Conservation (phyloP, 2,797 vertebrate species). For the Spea hammondii region DNA sequence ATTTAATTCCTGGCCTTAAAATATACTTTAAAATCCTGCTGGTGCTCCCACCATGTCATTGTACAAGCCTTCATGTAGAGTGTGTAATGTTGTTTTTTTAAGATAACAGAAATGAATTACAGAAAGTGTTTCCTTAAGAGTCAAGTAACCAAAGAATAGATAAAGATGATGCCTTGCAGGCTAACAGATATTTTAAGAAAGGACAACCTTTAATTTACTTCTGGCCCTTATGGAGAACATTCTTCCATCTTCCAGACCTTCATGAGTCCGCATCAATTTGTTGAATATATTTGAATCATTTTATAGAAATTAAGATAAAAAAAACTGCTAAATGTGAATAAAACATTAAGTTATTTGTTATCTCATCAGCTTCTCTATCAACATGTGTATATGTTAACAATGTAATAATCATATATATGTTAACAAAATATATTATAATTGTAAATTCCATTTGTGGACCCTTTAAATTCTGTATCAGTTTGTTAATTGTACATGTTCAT, state of each 20-base stretch:
- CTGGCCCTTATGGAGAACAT: not conserved
- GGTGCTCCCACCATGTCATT: not conserved
- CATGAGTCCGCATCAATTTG: too few species aligned
- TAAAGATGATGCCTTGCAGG: conserved; percentile 8
- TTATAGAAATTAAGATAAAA: too few species aligned
- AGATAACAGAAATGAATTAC: conserved; percentile 15
- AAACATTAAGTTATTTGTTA: too few species aligned
- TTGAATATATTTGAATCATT: too few species aligned
- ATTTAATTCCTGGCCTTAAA: conserved; percentile 16
- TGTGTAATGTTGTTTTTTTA: conserved; percentile 26
- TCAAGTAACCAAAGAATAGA: conserved; percentile 12
- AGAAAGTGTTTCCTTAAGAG: conserved; percentile 16
- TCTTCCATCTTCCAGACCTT: not conserved
- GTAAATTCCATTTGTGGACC: too few species aligned
- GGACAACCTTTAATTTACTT: not conserved
- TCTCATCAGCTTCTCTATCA: too few species aligned
- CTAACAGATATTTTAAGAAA: conserved; percentile 11
- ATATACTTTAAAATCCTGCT: conserved; percentile 6
- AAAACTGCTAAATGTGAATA: too few species aligned
- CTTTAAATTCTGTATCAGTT: too few species aligned
- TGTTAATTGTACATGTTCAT: too few species aligned
- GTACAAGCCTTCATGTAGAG: conserved; percentile 18
- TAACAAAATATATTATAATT: too few species aligned
- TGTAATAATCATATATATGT: too few species aligned
- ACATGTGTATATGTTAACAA: too few species aligned